Conservation (phyloP, 23 tunicate genomes). For the Clavelina lepadiformis region DNA sequence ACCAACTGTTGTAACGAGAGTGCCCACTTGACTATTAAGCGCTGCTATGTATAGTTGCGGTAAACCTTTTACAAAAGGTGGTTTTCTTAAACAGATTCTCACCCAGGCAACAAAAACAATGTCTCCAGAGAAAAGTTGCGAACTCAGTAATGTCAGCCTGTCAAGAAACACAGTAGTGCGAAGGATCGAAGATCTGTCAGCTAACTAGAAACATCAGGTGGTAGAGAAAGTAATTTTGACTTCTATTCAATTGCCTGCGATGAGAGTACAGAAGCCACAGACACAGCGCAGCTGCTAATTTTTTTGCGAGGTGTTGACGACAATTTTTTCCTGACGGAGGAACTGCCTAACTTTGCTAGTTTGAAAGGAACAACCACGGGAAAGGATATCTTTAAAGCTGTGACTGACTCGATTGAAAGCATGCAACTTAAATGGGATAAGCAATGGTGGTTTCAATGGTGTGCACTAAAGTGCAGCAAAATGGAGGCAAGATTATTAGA, state of each 20-base stretch:
- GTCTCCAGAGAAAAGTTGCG: not conserved
- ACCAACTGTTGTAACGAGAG: no score
- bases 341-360: not conserved
- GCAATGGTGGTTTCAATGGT: conserved; percentile 2
- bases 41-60: no score
- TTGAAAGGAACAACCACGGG: conserved; percentile 17
- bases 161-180: no score
- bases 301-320: conserved; percentile 4
- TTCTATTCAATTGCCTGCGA: not conserved
- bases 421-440: conserved; percentile 10
- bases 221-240: not conserved
- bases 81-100: conserved; percentile 1
- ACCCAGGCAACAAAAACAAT: not conserved
- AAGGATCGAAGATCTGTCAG: no score
- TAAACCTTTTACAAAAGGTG: conserved; percentile 1
- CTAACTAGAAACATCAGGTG: conserved; percentile 6
- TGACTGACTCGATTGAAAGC: conserved; percentile 6
- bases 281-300: conserved; percentile 7
- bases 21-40: no score
- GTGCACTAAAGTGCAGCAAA: conserved; percentile 14
- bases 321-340: not conserved
- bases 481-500: conserved; percentile 2
- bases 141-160: not conserved
- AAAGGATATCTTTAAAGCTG: conserved; percentile 16
- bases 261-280: not conserved